phyloP scores from a whole-genome alignment of 1,140 invertebrate species.

The Habropoda laboriosa region DNA sequence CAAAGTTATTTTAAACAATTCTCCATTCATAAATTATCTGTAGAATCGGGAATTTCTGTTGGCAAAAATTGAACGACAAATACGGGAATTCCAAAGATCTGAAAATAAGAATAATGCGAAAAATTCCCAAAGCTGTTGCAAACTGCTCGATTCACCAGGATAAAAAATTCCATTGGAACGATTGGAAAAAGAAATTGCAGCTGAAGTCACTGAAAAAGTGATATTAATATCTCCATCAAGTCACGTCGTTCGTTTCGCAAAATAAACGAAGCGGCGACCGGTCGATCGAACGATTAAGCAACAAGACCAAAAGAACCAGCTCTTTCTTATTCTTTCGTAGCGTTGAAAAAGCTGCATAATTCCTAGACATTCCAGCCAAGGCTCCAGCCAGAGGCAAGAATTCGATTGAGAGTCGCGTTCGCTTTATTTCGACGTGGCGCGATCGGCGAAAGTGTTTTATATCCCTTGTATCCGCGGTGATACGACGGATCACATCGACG shows the following conservation, averaged over 20 bases:
- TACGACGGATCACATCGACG: not conserved
- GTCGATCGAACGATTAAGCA: not conserved
- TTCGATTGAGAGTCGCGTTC: not conserved
- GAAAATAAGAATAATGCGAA: too few species aligned
- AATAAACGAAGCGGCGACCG: not conserved
- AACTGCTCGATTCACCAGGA: too few species aligned
- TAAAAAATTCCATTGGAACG: too few species aligned
- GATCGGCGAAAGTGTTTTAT: constrained; percentile 28
- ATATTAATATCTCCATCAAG: not conserved
- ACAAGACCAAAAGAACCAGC: not conserved
- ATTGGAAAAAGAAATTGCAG: too few species aligned
- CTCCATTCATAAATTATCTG: too few species aligned
- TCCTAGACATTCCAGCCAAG: not conserved
- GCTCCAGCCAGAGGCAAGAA: not conserved
- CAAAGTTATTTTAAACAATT: too few species aligned
- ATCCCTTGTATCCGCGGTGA: not conserved
- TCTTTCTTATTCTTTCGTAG: not conserved
- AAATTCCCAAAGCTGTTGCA: too few species aligned
- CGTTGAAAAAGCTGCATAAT: constrained; percentile 1
- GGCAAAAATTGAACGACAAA: too few species aligned
- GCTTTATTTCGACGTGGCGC: not conserved
- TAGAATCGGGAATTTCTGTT: too few species aligned
- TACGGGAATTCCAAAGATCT: too few species aligned
- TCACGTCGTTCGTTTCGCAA: not conserved
- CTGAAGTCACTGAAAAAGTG: too few species aligned